Base-by-base conservation (phyloP, 1,140 invertebrate species). In the Achatina immaculata region DNA sequence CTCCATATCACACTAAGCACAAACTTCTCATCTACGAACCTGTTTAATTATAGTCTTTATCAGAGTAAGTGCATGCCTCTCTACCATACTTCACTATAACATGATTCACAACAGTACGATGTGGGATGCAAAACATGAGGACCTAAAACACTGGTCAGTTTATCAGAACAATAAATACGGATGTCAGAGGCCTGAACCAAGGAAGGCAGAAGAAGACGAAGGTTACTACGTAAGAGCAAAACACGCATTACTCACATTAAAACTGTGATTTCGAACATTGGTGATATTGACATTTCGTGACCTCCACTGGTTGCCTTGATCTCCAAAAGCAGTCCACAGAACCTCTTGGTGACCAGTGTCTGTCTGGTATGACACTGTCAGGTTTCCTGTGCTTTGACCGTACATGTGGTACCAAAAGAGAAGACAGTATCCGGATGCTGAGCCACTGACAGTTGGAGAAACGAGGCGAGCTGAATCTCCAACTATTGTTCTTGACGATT, bases 401-500 rank as follows among this genome's bases (percentile, higher is more conserved):
- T 80, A 80, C 78, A 80, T 80, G 31, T 80, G 78, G 62, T 80
- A 80, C 78, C 78, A 80, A n/a, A 80, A 80, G 16, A n/a, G 36
- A 4, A 78, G 43, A 68, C 76, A 78, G 42, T 78, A 36, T 6
- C 76, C 76, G 9, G 36, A 4, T 28, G 9, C 38, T 1, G 65
- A 66, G n/a, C 43, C 11, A n/a, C 6, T 42, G n/a, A 78, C 43
- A 31, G 62, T 78, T 16, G 76, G 76, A 6, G 76, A 78, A 16
- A 78, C 48, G 0, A 78, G 43, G 1, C 76, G 58, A 21, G 76
- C 76, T 7, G 62, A n/a, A 31, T 78, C 76, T 0, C 65, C 58
- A 24, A 36, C 31, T 45, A 68, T 51, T 21, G 58, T 78, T 66
- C 76, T 66, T 0, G 95, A 94, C 55, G 94, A 94, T 85, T 96